Base-by-base conservation (phyloP, 2,797 vertebrate species). In the Smutsia temminckii region DNA sequence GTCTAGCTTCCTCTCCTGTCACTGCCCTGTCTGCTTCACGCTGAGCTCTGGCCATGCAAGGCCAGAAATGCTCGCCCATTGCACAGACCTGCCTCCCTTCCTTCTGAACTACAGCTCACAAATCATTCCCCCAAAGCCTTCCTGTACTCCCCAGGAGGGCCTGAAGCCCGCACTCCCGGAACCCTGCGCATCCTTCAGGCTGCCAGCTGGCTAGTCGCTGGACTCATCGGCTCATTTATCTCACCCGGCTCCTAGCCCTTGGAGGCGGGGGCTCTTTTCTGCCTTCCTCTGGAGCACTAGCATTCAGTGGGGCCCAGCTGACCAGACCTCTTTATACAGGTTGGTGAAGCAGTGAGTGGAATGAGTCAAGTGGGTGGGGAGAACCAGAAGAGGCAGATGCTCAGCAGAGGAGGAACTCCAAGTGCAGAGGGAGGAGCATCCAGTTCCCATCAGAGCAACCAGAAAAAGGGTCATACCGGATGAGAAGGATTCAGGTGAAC, bases 191-290 rank as follows among this genome's bases (percentile, higher is more conserved):
- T 5, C 27, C 29, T 18, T 68, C 25, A 1, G 29, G 27, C 29
- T 10, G 32, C 17, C n/a, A 1, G n/a, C 8, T 0, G 13, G 32
- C 32, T 13, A 21, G 2, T 5, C 18, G 0, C 17, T 3, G 12
- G 8, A 6, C 5, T 4, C 42, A 6, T 53, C 4, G 18, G 9
- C n/a, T 55, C 20, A 6, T 14, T 42, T 8, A 4, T 7, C 21
- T n/a, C 55, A 11, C 40, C 37, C 2, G 3, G 51, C 29, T 3
- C 9, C 79, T 12, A 11, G 27, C 7, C 8, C 49, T 64, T 27
- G 49, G 1, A 12, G 72, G 32, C 46, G 18, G 61, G 20, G 34
- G 13, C 34, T 55, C 32, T 5, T 40, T 21, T 10, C 63, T 6
- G 13, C n/a, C 40, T 40, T n/a, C 21, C 32, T 5, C 46, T 4